Percentiles rank a stretch among this genome's conserved stretches.
Evolutionary conservation across 2,888 invertebrate genomes (phyloP).

Genomic region (Harmothoe impar): DNA sequence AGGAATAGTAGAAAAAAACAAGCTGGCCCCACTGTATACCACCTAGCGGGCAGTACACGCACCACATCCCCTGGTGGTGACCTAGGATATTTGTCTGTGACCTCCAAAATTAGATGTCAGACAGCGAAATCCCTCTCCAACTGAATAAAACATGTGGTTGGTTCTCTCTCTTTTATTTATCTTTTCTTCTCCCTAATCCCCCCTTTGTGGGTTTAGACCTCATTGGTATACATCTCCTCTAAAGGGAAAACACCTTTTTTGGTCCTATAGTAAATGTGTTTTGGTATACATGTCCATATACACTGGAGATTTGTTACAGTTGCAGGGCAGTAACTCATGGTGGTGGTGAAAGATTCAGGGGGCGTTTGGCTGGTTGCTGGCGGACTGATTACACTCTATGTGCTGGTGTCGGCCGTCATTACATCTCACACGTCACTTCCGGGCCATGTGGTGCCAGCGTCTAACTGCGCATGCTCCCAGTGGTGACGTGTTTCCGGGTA

Average conservation of each 20-base stretch:
- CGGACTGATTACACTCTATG: neutral
- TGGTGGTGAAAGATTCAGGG: neutral
- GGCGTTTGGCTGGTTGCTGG: neutral
- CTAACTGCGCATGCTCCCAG: no score
- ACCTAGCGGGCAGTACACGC: neutral
- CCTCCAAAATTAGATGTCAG: neutral
- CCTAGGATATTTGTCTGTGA: neutral
- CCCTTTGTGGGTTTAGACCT: no score
- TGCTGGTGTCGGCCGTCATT: neutral
- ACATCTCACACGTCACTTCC: neutral
- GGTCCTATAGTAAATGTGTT: no score
- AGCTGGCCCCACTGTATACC: no score
- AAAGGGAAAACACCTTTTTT: no score
- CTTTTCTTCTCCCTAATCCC: no score
- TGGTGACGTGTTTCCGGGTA: no score
- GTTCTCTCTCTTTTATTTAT: neutral
- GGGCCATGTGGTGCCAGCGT: no score
- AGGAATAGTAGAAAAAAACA: no score
- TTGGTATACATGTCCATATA: no score
- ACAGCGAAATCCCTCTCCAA: neutral
- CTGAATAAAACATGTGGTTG: neutral
- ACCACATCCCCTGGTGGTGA: constrained; percentile 16
- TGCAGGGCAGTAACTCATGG: neutral
- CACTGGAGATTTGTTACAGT: no score
- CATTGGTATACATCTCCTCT: no score